Evolutionary conservation across 2,888 invertebrate species (phyloP).

Genomic region (Epiblema foenella): DNA sequence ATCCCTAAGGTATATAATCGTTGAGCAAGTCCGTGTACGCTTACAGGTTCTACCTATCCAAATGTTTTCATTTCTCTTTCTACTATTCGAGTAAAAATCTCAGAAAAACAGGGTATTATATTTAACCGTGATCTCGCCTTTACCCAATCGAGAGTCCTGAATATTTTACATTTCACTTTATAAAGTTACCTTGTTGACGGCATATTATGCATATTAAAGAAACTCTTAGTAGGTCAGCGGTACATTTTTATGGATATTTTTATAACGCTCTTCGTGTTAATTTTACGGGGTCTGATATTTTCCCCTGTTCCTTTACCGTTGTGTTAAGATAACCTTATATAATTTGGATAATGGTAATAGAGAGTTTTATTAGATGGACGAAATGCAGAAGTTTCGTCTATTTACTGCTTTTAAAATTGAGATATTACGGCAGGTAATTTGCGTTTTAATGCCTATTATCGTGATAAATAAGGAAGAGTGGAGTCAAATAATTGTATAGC

Average conservation of each 20-base stretch:
- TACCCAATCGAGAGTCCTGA: constrained; percentile 33
- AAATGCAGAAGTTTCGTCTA: neutral
- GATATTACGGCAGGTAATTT: neutral
- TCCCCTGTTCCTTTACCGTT: constrained; percentile 4
- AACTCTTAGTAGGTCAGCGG: constrained; percentile 35
- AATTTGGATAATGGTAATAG: constrained; percentile 9
- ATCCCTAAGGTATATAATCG: no score
- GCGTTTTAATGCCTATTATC: neutral
- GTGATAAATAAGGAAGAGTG: no score
- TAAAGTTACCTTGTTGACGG: constrained; percentile 39
- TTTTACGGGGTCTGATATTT: constrained; percentile 24
- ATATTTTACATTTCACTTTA: constrained; percentile 42
- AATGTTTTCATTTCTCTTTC: neutral
- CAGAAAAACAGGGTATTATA: neutral
- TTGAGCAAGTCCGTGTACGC: neutral
- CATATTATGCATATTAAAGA: constrained; percentile 39
- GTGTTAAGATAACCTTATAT: neutral
- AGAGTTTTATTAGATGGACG: neutral
- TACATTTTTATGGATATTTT: constrained; percentile 40
- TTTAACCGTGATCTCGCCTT: constrained; percentile 3
- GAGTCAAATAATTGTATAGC: no score
- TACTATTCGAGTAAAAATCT: neutral
- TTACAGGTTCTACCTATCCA: neutral
- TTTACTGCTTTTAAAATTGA: neutral
- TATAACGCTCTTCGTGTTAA: constrained; percentile 25